A percentile compares a stretch with the other conserved stretches of the same genome.
These are phyloP conservation scores for Heliconius congener DNA, from an alignment of 1,140 invertebrate genomes.

Conservation along the genomic window DNA sequence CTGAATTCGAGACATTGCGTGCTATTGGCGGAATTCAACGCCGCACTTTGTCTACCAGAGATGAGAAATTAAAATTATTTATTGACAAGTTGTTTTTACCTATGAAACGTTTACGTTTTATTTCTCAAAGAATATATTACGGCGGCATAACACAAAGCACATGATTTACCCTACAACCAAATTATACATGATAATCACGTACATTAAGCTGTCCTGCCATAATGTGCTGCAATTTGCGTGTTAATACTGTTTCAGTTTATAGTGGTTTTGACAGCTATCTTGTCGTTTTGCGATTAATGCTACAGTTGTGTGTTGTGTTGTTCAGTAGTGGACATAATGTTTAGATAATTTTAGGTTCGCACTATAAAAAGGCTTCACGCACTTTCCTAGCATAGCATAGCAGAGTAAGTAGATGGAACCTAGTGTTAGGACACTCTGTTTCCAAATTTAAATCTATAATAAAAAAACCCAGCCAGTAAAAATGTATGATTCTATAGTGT, in stretches of 20 bases:
- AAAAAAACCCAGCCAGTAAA: too few relatives aligned
- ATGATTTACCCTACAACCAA: not conserved
- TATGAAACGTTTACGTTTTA: too few relatives aligned
- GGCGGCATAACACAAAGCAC: not conserved
- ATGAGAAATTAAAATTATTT: not conserved
- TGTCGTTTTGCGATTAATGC: not conserved
- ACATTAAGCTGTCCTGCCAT: not conserved
- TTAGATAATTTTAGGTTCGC: not conserved
- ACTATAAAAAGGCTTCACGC: too few relatives aligned
- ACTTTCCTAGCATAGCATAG: too few relatives aligned
- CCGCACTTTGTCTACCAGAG: too few relatives aligned
- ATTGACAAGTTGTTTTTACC: too few relatives aligned
- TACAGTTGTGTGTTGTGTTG: not conserved
- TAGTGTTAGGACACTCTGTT: too few relatives aligned
- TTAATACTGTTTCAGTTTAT: not conserved
- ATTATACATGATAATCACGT: not conserved
- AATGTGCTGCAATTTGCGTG: not conserved
- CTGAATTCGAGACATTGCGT: too few relatives aligned
- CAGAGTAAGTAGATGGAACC: too few relatives aligned
- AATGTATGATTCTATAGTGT: too few relatives aligned
- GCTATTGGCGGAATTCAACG: too few relatives aligned
- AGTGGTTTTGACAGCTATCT: constrained; percentile 7
- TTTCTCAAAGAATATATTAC: not conserved
- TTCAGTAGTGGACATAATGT: not conserved
- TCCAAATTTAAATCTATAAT: too few relatives aligned